Base-by-base conservation (phyloP, 2,888 invertebrate species). In the Leucophora obtusa region DNA sequence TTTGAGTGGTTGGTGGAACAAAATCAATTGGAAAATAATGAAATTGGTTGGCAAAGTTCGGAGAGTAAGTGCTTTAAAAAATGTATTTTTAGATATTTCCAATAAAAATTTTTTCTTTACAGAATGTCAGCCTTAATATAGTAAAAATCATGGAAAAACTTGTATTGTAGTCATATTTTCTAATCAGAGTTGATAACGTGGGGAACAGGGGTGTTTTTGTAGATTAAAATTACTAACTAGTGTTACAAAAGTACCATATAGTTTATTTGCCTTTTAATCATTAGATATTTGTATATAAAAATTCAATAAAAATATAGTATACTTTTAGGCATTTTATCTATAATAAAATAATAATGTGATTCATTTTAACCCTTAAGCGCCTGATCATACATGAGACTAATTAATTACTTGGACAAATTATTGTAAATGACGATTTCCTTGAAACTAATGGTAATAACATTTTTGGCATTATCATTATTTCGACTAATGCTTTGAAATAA, bases 1-100 rank as follows among this genome's bases (percentile, higher is more conserved):
- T 91, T 93, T 76, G 93, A 94, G 56, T 96, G 95, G 95, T 90
- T 96, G 9, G 91, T 91, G 66, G 88, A 92, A 10, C 93, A 95
- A 88, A 96, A 96, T 89, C 91, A 91, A 80, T 91, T 92, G 28
- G 93, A 93, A n/a, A 92, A 92, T 0, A 93, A 92, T 75, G 91
- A 91, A 84, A 91, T 94, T 54, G 94, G 94, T 53, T 94, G 94
- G 94, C 54, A 72, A 43, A 65, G 3, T 50, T 83, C 83, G 11
- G 51, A 76, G 1, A 78, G 83, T 83, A 60, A 74, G 79, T 71
- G 18, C 10, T 47, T 38, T 43, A 21, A 21, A n/a, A 47, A 47
- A 47, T 47, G 10, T 50, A 50, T 28, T 69, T 43, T 51, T 14
- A n/a, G 6, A 14, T 47, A n/a, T 47, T n/a, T 38, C 6, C 6